phyloP scores from a whole-genome alignment of 2,113 vertebrate genomes.

The Chroicocephalus ridibundus region DNA sequence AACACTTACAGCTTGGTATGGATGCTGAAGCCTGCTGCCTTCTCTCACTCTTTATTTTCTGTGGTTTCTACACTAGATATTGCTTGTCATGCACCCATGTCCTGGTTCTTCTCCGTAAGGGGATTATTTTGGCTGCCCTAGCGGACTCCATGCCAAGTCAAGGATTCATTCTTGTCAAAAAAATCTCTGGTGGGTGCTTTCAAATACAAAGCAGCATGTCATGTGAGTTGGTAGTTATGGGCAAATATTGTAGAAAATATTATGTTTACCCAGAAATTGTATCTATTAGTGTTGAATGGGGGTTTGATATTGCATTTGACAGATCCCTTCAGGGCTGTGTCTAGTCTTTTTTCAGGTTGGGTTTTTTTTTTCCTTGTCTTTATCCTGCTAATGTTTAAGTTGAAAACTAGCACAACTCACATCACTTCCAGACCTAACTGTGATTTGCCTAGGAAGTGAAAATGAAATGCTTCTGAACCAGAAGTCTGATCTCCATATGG shows the following conservation, averaged over 20 bases:
- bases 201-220: slow-evolving; percentile 60
- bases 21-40: slow-evolving; percentile 52
- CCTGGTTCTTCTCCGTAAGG: slow-evolving; percentile 69
- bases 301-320: neutral
- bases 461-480: neutral
- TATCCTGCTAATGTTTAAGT: neutral
- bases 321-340: neutral
- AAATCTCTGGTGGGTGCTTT: slow-evolving; percentile 81
- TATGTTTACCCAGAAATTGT: neutral
- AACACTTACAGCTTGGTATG: slow-evolving; percentile 9
- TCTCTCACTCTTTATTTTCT: neutral
- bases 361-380: neutral
- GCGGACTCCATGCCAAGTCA: slow-evolving; percentile 73
- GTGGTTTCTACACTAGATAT: slow-evolving; percentile 54
- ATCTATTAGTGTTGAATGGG: neutral
- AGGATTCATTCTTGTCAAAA: slow-evolving; percentile 77
- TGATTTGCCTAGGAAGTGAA: neutral
- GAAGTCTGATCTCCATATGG: slow-evolving; percentile 5
- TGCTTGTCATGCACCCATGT: slow-evolving; percentile 69
- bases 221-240: neutral
- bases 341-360: neutral
- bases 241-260: neutral
- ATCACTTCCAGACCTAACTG: neutral
- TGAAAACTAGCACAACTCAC: neutral
- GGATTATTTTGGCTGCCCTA: slow-evolving; percentile 75